Evolutionary conservation across 2,113 vertebrate genomes (phyloP).

Genomic region (Sander vitreus): DNA sequence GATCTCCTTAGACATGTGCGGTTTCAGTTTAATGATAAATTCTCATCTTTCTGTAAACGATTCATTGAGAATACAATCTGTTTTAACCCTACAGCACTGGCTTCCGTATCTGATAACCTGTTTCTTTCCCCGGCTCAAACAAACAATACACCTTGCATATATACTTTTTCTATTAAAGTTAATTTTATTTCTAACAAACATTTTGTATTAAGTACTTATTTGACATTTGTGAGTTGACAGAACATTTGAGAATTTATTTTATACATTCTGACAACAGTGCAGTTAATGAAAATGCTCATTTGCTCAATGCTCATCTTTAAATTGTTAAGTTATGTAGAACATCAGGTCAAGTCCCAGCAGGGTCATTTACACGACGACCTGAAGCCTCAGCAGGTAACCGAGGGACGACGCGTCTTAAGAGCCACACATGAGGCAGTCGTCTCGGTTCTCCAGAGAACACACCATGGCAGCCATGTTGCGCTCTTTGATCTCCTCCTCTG

Average conservation of each 20-base stretch:
- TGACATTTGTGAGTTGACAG: not conserved
- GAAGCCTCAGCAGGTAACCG: not conserved
- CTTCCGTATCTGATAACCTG: too few species aligned
- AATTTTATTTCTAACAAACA: not conserved
- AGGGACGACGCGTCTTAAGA: conserved; percentile 74
- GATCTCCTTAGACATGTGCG: too few species aligned
- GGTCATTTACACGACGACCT: not conserved
- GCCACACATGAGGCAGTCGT: conserved; percentile 96
- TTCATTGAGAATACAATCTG: too few species aligned
- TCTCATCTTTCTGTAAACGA: too few species aligned
- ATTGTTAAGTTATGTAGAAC: not conserved
- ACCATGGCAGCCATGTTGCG: conserved; percentile 95
- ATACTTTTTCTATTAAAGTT: conserved; percentile 31
- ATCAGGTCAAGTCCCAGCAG: not conserved
- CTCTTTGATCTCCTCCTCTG: conserved; percentile 88
- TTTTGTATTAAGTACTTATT: not conserved
- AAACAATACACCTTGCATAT: conserved; percentile 8
- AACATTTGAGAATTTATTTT: conserved; percentile 23
- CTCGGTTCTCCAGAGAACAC: conserved; percentile 95
- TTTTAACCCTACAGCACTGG: too few species aligned
- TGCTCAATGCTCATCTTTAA: conserved; percentile 8
- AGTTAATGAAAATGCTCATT: conserved; percentile 20
- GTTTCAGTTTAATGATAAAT: too few species aligned
- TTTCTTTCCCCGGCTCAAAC: not conserved
- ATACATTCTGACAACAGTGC: conserved; percentile 32